Evolutionary conservation across 2,888 invertebrate species (phyloP).

Genomic region (Rotaria socialis): DNA sequence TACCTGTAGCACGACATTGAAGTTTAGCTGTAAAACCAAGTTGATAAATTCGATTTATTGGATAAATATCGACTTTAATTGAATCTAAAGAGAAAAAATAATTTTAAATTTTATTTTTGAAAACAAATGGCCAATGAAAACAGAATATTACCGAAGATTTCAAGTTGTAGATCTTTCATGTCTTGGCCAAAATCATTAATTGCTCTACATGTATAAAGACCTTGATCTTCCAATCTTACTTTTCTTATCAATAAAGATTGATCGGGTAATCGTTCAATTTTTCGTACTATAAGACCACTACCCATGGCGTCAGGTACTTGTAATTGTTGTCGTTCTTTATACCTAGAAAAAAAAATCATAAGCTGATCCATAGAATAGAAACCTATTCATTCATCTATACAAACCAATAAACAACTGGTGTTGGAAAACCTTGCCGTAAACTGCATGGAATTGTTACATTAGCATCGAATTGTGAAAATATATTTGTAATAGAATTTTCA

Average conservation of each 20-base stretch:
- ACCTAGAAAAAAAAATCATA: background rate
- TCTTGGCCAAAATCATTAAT: slow-evolving; percentile 27
- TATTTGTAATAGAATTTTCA: slow-evolving; percentile 26
- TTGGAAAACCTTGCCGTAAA: background rate
- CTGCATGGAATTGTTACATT: slow-evolving; percentile 24
- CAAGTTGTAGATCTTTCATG: slow-evolving; percentile 23
- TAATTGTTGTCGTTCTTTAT: slow-evolving; percentile 36
- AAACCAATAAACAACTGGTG: slow-evolving; percentile 4
- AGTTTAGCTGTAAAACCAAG: slow-evolving; percentile 33
- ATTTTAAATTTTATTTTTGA: background rate
- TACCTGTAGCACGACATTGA: slow-evolving; percentile 34
- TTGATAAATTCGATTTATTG: slow-evolving; percentile 26
- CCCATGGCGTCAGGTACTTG: slow-evolving; percentile 3
- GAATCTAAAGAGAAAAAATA: background rate
- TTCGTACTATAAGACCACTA: background rate
- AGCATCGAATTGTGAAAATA: slow-evolving; percentile 5
- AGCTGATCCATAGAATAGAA: no score
- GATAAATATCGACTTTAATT: slow-evolving; percentile 35
- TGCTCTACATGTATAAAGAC: slow-evolving; percentile 31
- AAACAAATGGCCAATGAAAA: background rate
- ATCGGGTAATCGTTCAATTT: slow-evolving; percentile 29
- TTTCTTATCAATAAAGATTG: slow-evolving; percentile 31
- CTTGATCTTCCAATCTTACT: slow-evolving; percentile 34
- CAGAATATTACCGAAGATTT: background rate
- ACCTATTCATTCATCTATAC: background rate